Base-by-base conservation (phyloP, 2,113 vertebrate genomes). In the Xenus cinereus region DNA sequence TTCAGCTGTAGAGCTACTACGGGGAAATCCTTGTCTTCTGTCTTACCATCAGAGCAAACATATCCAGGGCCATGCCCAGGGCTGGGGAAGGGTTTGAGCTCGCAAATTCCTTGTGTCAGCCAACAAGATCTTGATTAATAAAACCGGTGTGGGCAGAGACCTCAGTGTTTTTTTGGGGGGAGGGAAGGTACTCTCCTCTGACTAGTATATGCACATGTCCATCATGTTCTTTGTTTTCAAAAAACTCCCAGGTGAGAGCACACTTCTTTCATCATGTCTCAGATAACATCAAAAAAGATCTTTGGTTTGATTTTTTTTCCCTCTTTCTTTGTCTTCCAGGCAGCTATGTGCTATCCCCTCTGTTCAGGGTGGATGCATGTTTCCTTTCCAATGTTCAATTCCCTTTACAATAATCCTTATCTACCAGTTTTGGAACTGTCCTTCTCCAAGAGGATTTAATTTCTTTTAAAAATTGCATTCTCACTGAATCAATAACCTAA, bases 381-480 rank as follows among this genome's bases (percentile, higher is more conserved):
- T 93, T 53, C 8, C 20, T 91, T 93, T 89, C 37, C n/a, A 75
- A 1, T 14, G 6, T 75, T 80, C 35, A 87, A 8, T 76, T 96
- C 80, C 56, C 43, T 59, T 78, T 74, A 21, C 45, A 59, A 21
- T 84, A 92, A 75, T 78, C 57, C 35, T 85, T 89, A 79, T 90
- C 90, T 95, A 92, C n/a, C 32, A 43, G 30, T 90, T 92, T 89
- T 95, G 74, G 83, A 91, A 62, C 48, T 68, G 57, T 78, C 12
- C 12, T 84, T 56, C 67, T 87, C 48, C 59, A 74, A 26, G 33
- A 81, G 28, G 24, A 82, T 93, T 94, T 90, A 63, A 76, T 90
- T 93, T 95, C 76, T 80, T 93, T 91, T 82, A 72, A 87, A 90
- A 97, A 75, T 48, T 90, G 35, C 48, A 35, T 35, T 92, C 56